Evolutionary conservation across 2,797 vertebrate genomes (phyloP).

Genomic region (Esox lucius): DNA sequence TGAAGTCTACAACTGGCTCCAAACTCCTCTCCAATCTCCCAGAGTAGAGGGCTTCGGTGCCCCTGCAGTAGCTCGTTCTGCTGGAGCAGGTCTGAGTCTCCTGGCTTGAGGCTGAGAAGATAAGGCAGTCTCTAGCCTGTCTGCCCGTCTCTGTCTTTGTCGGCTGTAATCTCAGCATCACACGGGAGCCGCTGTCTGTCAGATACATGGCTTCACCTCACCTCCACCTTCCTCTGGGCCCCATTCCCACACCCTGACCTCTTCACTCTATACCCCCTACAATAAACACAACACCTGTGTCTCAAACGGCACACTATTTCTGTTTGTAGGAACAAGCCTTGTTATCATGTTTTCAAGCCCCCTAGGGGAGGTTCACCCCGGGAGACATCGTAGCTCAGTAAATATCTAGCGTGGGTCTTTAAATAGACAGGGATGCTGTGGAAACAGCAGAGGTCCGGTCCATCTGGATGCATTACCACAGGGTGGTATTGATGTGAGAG

Average conservation of each 20-base stretch:
- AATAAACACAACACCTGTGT: too few species aligned
- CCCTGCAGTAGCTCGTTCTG: neutral
- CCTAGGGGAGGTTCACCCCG: neutral
- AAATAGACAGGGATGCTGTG: neutral
- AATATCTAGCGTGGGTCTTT: neutral
- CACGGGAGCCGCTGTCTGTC: constrained; percentile 18
- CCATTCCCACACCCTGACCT: neutral
- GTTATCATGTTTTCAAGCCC: neutral
- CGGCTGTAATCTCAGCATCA: constrained; percentile 39
- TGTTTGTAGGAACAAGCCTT: too few species aligned
- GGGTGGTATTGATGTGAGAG: too few species aligned
- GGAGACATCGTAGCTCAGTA: neutral
- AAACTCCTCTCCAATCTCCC: neutral
- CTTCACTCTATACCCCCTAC: neutral
- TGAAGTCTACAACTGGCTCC: too few species aligned
- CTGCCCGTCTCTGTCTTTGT: constrained; percentile 15
- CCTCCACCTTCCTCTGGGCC: neutral
- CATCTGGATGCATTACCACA: too few species aligned
- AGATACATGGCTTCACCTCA: neutral
- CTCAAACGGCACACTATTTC: too few species aligned
- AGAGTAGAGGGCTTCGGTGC: neutral
- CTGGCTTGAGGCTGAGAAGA: constrained; percentile 22
- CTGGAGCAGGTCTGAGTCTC: constrained; percentile 31
- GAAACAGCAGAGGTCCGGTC: neutral
- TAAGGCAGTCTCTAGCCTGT: constrained; percentile 28